phyloP scores from a whole-genome alignment of 1,140 invertebrate genomes.

The Epicauta chinensis region DNA sequence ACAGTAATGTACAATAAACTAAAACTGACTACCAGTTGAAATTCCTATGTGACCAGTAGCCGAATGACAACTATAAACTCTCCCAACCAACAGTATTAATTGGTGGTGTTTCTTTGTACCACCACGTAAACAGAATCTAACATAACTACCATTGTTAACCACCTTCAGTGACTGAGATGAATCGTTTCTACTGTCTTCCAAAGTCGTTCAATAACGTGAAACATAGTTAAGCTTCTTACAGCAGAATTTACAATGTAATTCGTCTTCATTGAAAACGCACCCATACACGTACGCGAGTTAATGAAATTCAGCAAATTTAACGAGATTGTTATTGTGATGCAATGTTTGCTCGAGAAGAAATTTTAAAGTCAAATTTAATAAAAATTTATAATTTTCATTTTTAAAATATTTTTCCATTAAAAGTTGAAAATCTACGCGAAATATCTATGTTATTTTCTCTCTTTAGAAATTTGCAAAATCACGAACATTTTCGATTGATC shows the following conservation, averaged over 20 bases:
- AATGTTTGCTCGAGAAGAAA: background rate
- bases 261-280: conserved; percentile 11
- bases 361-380: no score
- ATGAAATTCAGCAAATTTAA: conserved; percentile 9
- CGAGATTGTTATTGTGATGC: conserved; percentile 10
- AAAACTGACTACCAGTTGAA: conserved; percentile 11
- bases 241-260: conserved; percentile 8
- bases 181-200: conserved; percentile 8
- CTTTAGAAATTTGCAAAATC: no score
- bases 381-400: background rate
- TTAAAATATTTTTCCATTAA: background rate
- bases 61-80: conserved; percentile 2
- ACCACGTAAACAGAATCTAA: no score
- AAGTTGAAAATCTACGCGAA: background rate
- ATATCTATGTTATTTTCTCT: no score
- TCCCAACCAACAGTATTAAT: background rate
- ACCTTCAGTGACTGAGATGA: conserved; percentile 11
- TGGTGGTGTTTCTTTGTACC: no score
- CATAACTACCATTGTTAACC: background rate
- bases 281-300: background rate
- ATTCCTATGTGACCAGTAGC: conserved; percentile 14
- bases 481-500: no score
- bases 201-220: conserved; percentile 18
- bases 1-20: conserved; percentile 20
- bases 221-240: conserved; percentile 17